These are phyloP conservation scores for Cyclargus thomasi DNA, from an alignment of 1,140 invertebrate genomes.

Conservation along the genomic window DNA sequence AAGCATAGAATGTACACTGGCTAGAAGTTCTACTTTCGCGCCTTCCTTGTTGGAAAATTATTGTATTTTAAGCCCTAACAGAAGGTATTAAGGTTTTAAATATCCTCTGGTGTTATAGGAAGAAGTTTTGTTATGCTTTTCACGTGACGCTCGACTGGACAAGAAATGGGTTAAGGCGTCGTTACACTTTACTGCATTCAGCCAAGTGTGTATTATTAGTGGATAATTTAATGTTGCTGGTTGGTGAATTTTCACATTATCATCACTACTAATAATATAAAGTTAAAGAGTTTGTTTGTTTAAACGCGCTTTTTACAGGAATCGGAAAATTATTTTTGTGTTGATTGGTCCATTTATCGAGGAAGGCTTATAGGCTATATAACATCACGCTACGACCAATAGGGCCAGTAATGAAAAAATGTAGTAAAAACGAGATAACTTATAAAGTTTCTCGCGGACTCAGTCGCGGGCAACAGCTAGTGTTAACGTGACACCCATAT, in stretches of 20 bases:
- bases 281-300: too few relatives aligned
- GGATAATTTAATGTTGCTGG: background rate
- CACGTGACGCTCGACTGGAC: slow-evolving; percentile 2
- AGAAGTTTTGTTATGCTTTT: slow-evolving; percentile 13
- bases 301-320: too few relatives aligned
- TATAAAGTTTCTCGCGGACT: too few relatives aligned
- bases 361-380: too few relatives aligned
- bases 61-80: background rate
- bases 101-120: background rate
- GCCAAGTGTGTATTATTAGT: background rate
- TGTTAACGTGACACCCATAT: too few relatives aligned
- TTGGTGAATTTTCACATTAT: background rate
- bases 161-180: background rate
- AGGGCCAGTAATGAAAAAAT: too few relatives aligned
- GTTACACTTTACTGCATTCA: background rate
- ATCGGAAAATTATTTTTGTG: too few relatives aligned
- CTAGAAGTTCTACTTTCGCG: background rate
- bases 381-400: too few relatives aligned
- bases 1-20: background rate
- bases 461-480: too few relatives aligned
- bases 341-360: too few relatives aligned
- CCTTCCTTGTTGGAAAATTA: background rate
- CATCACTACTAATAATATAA: too few relatives aligned
- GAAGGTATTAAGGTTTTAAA: background rate
- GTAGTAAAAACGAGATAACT: too few relatives aligned